A percentile compares a stretch with the other conserved stretches of the same genome.
These are phyloP conservation scores for Napeogenes sylphis DNA, from an alignment of 2,888 invertebrate species.

Conservation along the genomic window DNA sequence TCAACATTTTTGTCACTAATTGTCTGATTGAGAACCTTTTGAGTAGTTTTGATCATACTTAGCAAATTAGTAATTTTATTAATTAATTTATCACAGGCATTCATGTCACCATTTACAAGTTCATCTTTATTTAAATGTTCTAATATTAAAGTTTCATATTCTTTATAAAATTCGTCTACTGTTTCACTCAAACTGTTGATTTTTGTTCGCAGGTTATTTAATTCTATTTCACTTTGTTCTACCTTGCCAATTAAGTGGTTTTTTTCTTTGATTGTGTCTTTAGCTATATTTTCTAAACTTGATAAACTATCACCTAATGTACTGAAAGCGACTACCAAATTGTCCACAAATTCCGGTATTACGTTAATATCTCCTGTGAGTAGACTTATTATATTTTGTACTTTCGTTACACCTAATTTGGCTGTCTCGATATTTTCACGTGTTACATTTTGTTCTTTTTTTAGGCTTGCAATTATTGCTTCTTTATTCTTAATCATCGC, in stretches of 20 bases:
- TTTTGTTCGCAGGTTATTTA: slow-evolving; percentile 22
- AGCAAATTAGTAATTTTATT: slow-evolving; percentile 31
- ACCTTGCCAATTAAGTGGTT: slow-evolving; percentile 27
- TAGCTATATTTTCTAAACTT: slow-evolving; percentile 42
- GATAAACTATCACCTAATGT: slow-evolving; percentile 41
- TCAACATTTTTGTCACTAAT: slow-evolving; percentile 36
- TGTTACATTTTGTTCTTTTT: slow-evolving; percentile 35
- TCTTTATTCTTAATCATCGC: slow-evolving; percentile 41
- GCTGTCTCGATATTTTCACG: slow-evolving; percentile 42
- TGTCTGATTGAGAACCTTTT: slow-evolving; percentile 23
- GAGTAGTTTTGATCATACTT: slow-evolving; percentile 20
- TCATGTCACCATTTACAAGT: slow-evolving; percentile 4
- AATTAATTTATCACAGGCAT: slow-evolving; percentile 19
- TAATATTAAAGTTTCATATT: slow-evolving; percentile 17
- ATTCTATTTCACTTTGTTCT: slow-evolving; percentile 23
- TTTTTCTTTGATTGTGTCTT: slow-evolving; percentile 41
- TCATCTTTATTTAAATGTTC: slow-evolving; percentile 13
- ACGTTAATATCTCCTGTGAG: slow-evolving; percentile 45
- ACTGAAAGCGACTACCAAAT: slow-evolving; percentile 42
- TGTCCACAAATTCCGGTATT: slow-evolving; percentile 43
- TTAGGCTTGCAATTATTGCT: slow-evolving; percentile 39
- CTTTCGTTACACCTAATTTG: slow-evolving; percentile 39
- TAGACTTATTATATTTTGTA: slow-evolving; percentile 42
- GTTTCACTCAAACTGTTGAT: slow-evolving; percentile 28
- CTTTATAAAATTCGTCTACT: slow-evolving; percentile 28